These are phyloP conservation scores for Subacronicta megacephala DNA, from an alignment of 2,888 invertebrate species.

Conservation along the genomic window DNA sequence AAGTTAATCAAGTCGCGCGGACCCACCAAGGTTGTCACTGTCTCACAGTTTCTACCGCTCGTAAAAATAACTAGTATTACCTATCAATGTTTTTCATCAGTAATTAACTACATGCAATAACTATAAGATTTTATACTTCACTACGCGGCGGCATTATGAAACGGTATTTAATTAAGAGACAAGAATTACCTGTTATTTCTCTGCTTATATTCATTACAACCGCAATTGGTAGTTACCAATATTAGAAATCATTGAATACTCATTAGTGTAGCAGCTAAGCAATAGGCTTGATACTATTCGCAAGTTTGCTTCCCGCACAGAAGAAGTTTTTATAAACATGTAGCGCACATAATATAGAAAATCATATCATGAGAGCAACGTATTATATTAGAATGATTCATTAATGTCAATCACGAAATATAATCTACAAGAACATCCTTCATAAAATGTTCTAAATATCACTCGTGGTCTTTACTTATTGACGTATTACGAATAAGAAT, in stretches of 20 bases:
- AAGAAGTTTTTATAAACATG: too few species aligned
- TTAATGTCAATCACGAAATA: too few species aligned
- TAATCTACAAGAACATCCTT: too few species aligned
- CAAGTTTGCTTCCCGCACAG: too few species aligned
- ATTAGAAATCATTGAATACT: neutral
- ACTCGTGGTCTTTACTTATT: too few species aligned
- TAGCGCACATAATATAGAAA: too few species aligned
- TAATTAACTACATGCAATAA: conserved; percentile 40
- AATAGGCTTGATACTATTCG: neutral
- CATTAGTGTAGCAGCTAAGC: neutral
- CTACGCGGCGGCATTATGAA: conserved; percentile 30
- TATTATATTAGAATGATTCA: too few species aligned
- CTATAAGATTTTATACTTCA: conserved; percentile 34
- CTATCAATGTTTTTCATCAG: conserved; percentile 29
- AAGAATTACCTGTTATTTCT: conserved; percentile 15
- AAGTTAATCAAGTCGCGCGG: conserved; percentile 59
- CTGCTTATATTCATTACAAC: conserved; percentile 3
- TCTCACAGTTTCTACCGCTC: conserved; percentile 16
- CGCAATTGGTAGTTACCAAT: conserved; percentile 4
- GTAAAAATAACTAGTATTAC: conserved; percentile 47
- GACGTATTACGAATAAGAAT: neutral
- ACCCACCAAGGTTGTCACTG: conserved; percentile 53
- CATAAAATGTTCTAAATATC: too few species aligned
- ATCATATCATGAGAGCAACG: too few species aligned
- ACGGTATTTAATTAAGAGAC: conserved; percentile 18